phyloP scores from a whole-genome alignment of 1,140 invertebrate species.

The Brachionus calyciflorus region DNA sequence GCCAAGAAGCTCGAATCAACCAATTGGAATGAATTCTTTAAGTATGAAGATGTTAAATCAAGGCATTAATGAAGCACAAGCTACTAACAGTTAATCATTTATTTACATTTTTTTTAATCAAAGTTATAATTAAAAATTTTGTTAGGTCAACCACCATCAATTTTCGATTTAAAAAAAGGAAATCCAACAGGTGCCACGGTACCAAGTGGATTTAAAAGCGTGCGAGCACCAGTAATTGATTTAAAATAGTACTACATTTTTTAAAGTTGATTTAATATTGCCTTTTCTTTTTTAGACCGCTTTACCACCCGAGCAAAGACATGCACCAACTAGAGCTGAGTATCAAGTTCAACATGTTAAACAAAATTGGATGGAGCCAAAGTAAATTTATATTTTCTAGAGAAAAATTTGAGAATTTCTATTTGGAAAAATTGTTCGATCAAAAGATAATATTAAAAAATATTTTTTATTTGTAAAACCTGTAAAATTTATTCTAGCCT shows the following conservation, averaged over 20 bases:
- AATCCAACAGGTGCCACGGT: conserved; percentile 18
- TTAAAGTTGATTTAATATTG: neutral
- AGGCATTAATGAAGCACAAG: conserved; percentile 28
- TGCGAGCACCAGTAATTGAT: conserved; percentile 31
- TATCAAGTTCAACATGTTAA: conserved; percentile 43
- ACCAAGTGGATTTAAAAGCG: conserved; percentile 37
- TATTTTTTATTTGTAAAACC: too few relatives aligned
- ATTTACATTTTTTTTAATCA: neutral
- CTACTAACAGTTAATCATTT: neutral
- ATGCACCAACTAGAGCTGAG: neutral
- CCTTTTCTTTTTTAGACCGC: neutral
- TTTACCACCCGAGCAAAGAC: conserved; percentile 33
- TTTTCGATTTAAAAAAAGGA: conserved; percentile 33
- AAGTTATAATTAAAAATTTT: neutral
- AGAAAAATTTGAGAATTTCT: neutral
- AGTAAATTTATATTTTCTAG: neutral
- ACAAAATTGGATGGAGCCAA: conserved; percentile 45
- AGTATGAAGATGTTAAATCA: conserved; percentile 34
- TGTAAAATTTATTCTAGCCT: too few relatives aligned
- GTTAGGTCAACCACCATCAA: conserved; percentile 14
- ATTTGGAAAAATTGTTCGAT: too few relatives aligned
- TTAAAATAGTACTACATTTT: neutral
- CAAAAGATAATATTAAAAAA: neutral
- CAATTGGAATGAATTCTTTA: neutral
- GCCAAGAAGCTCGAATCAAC: neutral